Conservation (phyloP, 2,888 invertebrate genomes). For the Chrysodeixis includens region DNA sequence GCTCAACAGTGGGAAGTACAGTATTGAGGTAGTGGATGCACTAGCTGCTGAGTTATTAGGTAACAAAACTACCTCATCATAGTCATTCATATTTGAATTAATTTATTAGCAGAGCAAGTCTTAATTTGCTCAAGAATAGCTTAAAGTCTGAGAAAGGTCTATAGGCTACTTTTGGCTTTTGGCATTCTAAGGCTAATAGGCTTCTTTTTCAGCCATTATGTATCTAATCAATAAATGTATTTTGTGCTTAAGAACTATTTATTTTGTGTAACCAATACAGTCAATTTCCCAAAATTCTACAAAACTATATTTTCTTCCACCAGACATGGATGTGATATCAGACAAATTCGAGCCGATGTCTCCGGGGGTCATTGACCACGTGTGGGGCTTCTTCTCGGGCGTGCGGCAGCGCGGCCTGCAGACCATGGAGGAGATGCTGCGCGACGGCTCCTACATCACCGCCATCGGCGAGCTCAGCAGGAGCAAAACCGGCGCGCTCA, state of each 20-base stretch:
- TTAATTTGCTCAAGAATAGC: too few species aligned
- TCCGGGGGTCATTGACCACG: constrained; percentile 93
- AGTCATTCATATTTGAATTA: neutral
- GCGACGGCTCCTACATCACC: constrained; percentile 94
- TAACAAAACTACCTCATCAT: constrained; percentile 64
- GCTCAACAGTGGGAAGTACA: constrained; percentile 89
- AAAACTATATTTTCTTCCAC: neutral
- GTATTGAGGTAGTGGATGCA: constrained; percentile 93
- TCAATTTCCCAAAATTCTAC: too few species aligned
- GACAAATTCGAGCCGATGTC: constrained; percentile 95
- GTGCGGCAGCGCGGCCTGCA: constrained; percentile 95
- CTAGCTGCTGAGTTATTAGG: constrained; percentile 92
- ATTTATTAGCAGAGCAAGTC: too few species aligned
- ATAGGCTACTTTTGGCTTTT: too few species aligned
- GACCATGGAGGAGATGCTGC: constrained; percentile 95
- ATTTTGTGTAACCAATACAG: too few species aligned
- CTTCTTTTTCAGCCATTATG: too few species aligned
- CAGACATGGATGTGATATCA: constrained; percentile 94
- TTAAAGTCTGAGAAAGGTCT: too few species aligned
- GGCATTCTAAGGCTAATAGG: too few species aligned
- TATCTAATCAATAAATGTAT: too few species aligned
- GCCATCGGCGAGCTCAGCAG: constrained; percentile 93
- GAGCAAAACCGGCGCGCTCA: constrained; percentile 90
- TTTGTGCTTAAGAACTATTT: too few species aligned
- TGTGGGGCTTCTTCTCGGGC: constrained; percentile 96